Evolutionary conservation across 30 jellyfish, hydroid and myxozoan genomes (phyloP).

Genomic region (Nemopilema nomurai): DNA sequence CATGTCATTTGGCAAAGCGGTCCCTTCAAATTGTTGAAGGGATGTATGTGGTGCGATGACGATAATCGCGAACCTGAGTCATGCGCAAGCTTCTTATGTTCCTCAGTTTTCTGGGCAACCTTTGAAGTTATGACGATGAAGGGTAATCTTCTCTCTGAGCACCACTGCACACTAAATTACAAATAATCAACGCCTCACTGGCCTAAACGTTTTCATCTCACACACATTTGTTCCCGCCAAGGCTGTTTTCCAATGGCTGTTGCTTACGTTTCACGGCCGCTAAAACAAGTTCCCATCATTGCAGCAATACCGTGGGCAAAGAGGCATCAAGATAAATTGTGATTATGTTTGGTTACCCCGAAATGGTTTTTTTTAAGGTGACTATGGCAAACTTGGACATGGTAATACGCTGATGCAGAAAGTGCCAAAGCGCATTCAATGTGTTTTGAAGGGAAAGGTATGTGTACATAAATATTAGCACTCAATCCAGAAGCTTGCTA

Average conservation of each 20-base stretch:
- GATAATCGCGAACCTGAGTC: slow-evolving; percentile 51
- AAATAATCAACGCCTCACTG: too few species aligned
- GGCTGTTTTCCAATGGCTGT: too few species aligned
- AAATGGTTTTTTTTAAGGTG: slow-evolving; percentile 65
- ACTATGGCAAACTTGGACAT: slow-evolving; percentile 97
- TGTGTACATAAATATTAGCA: neutral
- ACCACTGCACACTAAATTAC: neutral
- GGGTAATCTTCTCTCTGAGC: slow-evolving; percentile 67
- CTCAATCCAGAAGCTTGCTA: too few species aligned
- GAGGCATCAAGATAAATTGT: neutral
- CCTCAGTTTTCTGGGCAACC: neutral
- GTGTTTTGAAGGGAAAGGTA: slow-evolving; percentile 82
- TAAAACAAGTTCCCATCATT: too few species aligned
- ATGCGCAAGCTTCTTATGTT: neutral
- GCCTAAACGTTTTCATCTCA: too few species aligned
- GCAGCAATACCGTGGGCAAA: neutral
- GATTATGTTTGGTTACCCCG: neutral
- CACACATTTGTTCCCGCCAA: too few species aligned
- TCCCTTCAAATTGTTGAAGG: neutral
- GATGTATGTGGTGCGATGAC: slow-evolving; percentile 35
- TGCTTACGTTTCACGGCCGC: too few species aligned
- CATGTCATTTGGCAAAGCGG: neutral
- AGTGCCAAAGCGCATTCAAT: slow-evolving; percentile 86
- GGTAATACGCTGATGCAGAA: slow-evolving; percentile 90
- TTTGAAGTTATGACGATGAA: neutral